Evolutionary conservation across 1,140 invertebrate genomes (phyloP).

Genomic region (Sycophila sp.): DNA sequence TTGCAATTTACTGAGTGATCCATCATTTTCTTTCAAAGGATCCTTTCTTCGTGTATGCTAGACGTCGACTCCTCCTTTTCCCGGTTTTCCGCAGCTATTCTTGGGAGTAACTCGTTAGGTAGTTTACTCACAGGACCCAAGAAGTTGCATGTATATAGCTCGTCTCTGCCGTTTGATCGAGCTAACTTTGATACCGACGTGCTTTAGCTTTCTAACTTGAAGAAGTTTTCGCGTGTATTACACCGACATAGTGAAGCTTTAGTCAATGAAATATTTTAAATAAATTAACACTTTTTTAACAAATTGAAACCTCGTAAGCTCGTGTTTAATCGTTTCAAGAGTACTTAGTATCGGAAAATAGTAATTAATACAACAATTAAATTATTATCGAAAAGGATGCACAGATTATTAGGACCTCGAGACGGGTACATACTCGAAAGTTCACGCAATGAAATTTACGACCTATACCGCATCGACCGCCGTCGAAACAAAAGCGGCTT

Average conservation of each 20-base stretch:
- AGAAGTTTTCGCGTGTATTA: background rate
- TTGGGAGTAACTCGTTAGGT: background rate
- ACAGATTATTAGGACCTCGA: no score
- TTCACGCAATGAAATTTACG: no score
- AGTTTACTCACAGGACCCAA: background rate
- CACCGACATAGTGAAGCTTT: background rate
- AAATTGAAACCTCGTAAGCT: no score
- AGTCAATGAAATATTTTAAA: background rate
- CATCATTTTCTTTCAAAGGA: background rate
- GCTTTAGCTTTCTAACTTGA: background rate
- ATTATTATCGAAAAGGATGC: no score
- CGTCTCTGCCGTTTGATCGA: background rate
- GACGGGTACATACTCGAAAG: no score
- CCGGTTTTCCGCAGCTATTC: background rate
- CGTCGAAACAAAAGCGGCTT: no score
- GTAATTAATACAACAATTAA: no score
- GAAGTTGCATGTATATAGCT: background rate
- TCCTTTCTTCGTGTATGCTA: background rate
- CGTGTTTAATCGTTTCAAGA: no score
- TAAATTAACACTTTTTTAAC: background rate
- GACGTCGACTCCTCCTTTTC: background rate
- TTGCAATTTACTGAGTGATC: background rate
- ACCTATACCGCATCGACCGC: no score
- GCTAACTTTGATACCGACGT: constrained; percentile 1
- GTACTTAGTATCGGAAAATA: no score